Base-by-base conservation (phyloP, 1,140 invertebrate species). In the Pygmarrhopalites habei region DNA sequence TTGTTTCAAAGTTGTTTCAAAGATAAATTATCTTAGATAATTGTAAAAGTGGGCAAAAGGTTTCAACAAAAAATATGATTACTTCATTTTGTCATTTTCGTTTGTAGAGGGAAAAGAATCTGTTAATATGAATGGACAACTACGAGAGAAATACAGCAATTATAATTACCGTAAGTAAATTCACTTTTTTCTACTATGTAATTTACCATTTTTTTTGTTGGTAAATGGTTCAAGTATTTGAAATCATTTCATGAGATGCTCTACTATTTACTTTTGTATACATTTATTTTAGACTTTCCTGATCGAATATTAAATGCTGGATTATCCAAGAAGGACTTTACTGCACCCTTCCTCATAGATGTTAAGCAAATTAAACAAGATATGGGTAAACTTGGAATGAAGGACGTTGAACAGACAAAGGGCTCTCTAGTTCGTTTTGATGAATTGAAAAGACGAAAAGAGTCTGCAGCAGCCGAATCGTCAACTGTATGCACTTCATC, bases 231-330 rank as follows among this genome's bases (percentile, higher is more conserved):
- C n/a, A n/a, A n/a, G n/a, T n/a, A n/a, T n/a, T n/a, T n/a, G n/a
- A n/a, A n/a, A n/a, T n/a, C n/a, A n/a, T n/a, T n/a, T n/a, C n/a
- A n/a, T n/a, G n/a, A n/a, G n/a, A n/a, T n/a, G n/a, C n/a, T n/a
- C n/a, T n/a, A n/a, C n/a, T n/a, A n/a, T n/a, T n/a, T n/a, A n/a
- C n/a, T n/a, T n/a, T n/a, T n/a, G n/a, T n/a, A n/a, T n/a, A n/a
- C n/a, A n/a, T n/a, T n/a, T n/a, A n/a, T n/a, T n/a, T 35, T 26
- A 58, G 56, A 58, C 23, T 58, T 44, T 26, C 35, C 35, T 25
- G 56, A 58, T 58, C 2, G 23, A 29, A 28, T 58, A 44, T 58
- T 58, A 23, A 58, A 58, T 30, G 4, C 56, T 46, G 41, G 39
- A 3, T 19, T 58, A 4, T 12, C 7, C 4, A 58, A 58, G 23